Evolutionary conservation across 1,140 invertebrate genomes (phyloP).

Genomic region (Dendrolimus punctatus): DNA sequence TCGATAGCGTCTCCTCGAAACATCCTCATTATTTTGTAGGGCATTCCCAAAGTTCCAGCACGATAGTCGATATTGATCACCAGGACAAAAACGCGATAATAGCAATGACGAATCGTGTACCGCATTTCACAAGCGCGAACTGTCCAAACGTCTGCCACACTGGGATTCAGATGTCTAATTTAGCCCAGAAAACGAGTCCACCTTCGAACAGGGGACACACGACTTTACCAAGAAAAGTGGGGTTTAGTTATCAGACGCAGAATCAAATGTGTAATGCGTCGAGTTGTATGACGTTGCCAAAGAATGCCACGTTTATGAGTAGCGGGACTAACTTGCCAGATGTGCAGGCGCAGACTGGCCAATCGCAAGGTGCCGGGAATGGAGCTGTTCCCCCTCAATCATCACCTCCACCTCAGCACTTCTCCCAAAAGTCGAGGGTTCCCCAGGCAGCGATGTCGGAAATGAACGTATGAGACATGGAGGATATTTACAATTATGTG

Average conservation of each 20-base stretch:
- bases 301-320: slow-evolving; percentile 73
- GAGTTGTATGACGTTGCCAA: slow-evolving; percentile 74
- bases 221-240: slow-evolving; percentile 77
- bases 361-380: slow-evolving; percentile 55
- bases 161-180: slow-evolving; percentile 74
- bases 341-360: slow-evolving; percentile 61
- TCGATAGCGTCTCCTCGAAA: slow-evolving; percentile 77
- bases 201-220: slow-evolving; percentile 74
- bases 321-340: slow-evolving; percentile 73
- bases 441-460: slow-evolving; percentile 85
- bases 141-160: slow-evolving; percentile 73
- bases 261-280: slow-evolving; percentile 67
- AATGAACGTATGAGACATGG: slow-evolving; percentile 85
- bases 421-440: slow-evolving; percentile 74
- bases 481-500: slow-evolving; percentile 72
- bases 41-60: slow-evolving; percentile 78
- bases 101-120: slow-evolving; percentile 72
- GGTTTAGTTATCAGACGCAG: slow-evolving; percentile 63
- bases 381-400: slow-evolving; percentile 48
- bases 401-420: slow-evolving; percentile 55
- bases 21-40: slow-evolving; percentile 79
- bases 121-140: slow-evolving; percentile 62
- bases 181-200: slow-evolving; percentile 74
- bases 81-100: slow-evolving; percentile 80
- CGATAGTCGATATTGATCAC: slow-evolving; percentile 87